These are phyloP conservation scores for Drosophila ustulata DNA, from an alignment of 2,888 invertebrate genomes.

Conservation along the genomic window DNA sequence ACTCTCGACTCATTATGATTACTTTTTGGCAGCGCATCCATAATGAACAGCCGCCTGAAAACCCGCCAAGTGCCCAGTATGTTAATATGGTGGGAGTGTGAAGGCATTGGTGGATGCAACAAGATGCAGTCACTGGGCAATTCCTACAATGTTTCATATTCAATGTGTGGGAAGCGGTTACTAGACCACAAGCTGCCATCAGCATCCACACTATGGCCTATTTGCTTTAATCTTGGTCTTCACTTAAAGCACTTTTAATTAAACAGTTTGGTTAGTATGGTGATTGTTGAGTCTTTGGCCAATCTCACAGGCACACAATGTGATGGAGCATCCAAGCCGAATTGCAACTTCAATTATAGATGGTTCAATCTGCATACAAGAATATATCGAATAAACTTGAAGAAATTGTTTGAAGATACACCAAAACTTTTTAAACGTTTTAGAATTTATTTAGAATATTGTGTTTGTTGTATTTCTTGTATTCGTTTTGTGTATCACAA, in stretches of 20 bases:
- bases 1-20: conserved; percentile 62
- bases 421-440: too few species aligned
- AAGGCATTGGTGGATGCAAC: background rate
- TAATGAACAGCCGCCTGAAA: conserved; percentile 52
- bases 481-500: too few species aligned
- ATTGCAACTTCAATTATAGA: background rate
- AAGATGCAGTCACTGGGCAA: background rate
- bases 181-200: background rate
- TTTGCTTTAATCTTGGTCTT: background rate
- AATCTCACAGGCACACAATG: background rate
- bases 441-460: too few species aligned
- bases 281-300: background rate
- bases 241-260: background rate
- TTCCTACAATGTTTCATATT: conserved; percentile 8
- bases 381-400: too few species aligned
- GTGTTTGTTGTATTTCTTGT: too few species aligned
- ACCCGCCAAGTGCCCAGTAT: conserved; percentile 23
- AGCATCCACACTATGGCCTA: background rate
- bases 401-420: too few species aligned
- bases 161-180: background rate
- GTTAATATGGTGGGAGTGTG: conserved; percentile 19
- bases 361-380: too few species aligned
- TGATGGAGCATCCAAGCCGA: background rate
- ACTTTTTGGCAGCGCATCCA: conserved; percentile 47
- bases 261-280: background rate